These are phyloP conservation scores for Nymphalis c-album DNA, from an alignment of 2,888 invertebrate species.

Conservation along the genomic window DNA sequence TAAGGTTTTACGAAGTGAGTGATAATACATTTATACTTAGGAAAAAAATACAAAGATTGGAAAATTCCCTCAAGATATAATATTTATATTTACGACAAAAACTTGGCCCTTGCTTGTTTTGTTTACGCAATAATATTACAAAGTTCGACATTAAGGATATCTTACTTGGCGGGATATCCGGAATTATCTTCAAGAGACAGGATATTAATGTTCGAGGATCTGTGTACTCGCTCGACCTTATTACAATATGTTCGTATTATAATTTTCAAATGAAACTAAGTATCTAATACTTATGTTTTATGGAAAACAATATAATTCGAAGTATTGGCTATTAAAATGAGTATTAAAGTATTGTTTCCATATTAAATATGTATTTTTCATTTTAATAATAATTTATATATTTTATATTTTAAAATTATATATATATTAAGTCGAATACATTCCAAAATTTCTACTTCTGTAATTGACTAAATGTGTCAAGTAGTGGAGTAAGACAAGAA, in stretches of 20 bases:
- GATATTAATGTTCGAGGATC: not conserved
- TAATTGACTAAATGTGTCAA: not conserved
- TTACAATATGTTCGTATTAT: not conserved
- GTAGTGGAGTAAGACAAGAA: not conserved
- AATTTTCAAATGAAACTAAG: too few relatives aligned
- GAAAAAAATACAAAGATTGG: too few relatives aligned
- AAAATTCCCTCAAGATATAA: not conserved
- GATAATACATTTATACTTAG: too few relatives aligned
- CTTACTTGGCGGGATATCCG: not conserved
- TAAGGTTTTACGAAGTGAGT: too few relatives aligned
- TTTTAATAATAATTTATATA: not conserved
- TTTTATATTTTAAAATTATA: too few relatives aligned
- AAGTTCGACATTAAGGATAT: slow-evolving; percentile 41
- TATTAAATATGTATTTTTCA: not conserved
- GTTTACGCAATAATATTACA: slow-evolving; percentile 18
- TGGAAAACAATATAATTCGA: not conserved
- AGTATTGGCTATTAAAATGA: not conserved
- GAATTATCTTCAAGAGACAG: slow-evolving; percentile 1
- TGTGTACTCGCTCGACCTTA: slow-evolving; percentile 3
- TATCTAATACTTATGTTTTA: not conserved
- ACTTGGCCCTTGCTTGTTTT: slow-evolving; percentile 46
- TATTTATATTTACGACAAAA: slow-evolving; percentile 35
- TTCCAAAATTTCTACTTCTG: not conserved
- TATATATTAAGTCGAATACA: not conserved
- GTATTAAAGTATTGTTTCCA: too few relatives aligned